Evolutionary conservation across 2,797 vertebrate species (phyloP), one percentile per base, ranked within the genome.

Genomic region (Balearica regulorum): DNA sequence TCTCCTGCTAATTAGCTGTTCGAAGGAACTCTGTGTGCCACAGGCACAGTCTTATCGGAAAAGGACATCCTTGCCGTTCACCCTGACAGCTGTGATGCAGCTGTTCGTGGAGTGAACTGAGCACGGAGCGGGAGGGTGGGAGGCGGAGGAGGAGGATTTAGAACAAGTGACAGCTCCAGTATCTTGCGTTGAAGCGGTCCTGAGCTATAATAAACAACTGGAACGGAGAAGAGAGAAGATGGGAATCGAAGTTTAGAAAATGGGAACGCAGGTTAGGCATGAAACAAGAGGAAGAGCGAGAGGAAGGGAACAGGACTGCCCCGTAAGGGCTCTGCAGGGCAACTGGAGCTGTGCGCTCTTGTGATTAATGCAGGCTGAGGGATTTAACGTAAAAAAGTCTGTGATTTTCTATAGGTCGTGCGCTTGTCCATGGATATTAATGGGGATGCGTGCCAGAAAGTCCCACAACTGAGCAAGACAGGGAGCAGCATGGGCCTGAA

Each of bases 1-100:
- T 94, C 95, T 97, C 95, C 96, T 89, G 58, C 98, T 99, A 99
- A 99, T 99, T 99, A 99, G 98, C 98, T 98, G 98, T 98, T 98
- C 92, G 98, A 98, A 98, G 96, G 96, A 98, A 97, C 98, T 98
- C 93, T 97, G 96, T 98, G 98, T 98, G 98, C 98, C 98, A 98
- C 98, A 98, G 98, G 97, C 98, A 95, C 89, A 97, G 90, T 94
- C 97, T 98, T 98, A 98, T 98, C 97, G 85, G 97, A 97, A 96
- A 97, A 96, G 97, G 97, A 98, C 98, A 98, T 98, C 96, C 98
- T 98, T 97, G 90, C 96, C n/a, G 6, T 95, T 98, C 96, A 89
- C 88, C 84, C 81, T 98, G 98, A 98, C 97, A 98, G 96, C 94
- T 97, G 96, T 89, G 97, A 97, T 98, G 97, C 98, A 97, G 97